Evolutionary conservation across 2,113 vertebrate species (phyloP).

Genomic region (Pelecanus crispus): DNA sequence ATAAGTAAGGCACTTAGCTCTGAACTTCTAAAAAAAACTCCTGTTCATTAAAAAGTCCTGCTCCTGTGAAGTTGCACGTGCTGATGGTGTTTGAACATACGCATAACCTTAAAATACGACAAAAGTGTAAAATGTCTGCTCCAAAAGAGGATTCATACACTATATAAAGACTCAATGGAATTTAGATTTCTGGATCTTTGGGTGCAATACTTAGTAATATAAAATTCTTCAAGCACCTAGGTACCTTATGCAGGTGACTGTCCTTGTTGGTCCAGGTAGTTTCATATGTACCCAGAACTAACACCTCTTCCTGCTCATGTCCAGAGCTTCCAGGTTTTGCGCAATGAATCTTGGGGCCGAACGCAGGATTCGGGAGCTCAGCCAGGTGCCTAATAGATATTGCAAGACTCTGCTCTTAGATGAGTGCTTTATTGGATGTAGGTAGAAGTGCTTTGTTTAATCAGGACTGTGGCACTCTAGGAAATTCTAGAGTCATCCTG

Average conservation of each 20-base stretch:
- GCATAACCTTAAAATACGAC: not conserved
- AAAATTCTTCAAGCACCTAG: not conserved
- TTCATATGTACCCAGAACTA: not conserved
- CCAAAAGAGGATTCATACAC: not conserved
- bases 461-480: slow-evolving; percentile 21
- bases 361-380: not conserved
- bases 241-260: not conserved
- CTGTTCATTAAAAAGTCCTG: not conserved
- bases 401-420: not conserved
- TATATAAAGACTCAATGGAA: not conserved
- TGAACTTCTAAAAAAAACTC: not conserved
- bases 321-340: not conserved
- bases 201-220: not conserved
- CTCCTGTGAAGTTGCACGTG: not conserved
- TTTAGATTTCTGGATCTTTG: not conserved
- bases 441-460: slow-evolving; percentile 29
- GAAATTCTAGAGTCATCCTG: slow-evolving; percentile 24
- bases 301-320: not conserved
- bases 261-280: not conserved
- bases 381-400: slow-evolving; percentile 7
- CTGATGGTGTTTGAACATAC: not conserved
- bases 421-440: not conserved
- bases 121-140: not conserved
- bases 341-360: not conserved
- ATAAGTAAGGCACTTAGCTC: not conserved